Evolutionary conservation across 2,888 invertebrate genomes (phyloP).

Genomic region (Drosophila crucigera): DNA sequence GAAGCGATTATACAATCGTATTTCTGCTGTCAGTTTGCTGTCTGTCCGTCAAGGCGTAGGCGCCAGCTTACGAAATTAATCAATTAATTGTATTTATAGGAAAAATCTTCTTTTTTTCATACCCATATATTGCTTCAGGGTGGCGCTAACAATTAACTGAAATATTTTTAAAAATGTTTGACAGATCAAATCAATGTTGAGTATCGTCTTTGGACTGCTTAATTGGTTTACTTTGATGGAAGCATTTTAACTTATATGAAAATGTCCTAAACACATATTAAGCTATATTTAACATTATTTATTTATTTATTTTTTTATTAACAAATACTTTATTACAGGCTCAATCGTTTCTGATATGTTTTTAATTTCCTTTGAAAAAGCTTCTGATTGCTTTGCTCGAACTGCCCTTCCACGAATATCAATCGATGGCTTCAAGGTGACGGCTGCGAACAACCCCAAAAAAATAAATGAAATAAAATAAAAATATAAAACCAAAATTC

Average conservation of each 20-base stretch:
- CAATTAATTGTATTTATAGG: slow-evolving; percentile 17
- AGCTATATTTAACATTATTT: too few species aligned
- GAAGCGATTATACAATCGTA: slow-evolving; percentile 8
- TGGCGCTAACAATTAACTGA: slow-evolving; percentile 13
- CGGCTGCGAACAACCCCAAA: slow-evolving; percentile 29
- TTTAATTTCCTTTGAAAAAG: slow-evolving; percentile 17
- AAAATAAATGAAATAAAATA: not conserved
- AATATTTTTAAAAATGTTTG: not conserved
- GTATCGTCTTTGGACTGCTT: not conserved
- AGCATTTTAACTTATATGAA: not conserved
- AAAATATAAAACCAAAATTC: slow-evolving; percentile 39
- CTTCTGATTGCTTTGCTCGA: slow-evolving; percentile 21
- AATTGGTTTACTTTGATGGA: not conserved
- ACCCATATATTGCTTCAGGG: not conserved
- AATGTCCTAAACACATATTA: too few species aligned
- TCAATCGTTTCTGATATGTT: not conserved
- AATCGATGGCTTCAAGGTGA: slow-evolving; percentile 67
- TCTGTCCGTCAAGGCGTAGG: slow-evolving; percentile 28
- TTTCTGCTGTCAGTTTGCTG: slow-evolving; percentile 39
- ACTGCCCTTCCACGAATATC: slow-evolving; percentile 53
- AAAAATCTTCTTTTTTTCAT: not conserved
- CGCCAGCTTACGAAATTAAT: slow-evolving; percentile 29
- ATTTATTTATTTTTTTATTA: too few species aligned
- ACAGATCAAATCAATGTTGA: not conserved
- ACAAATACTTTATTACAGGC: not conserved